A percentile compares a stretch with the other conserved stretches of the same genome.
Conservation (phyloP, 1,140 invertebrate genomes). For the Anastatus disparis region DNA sequence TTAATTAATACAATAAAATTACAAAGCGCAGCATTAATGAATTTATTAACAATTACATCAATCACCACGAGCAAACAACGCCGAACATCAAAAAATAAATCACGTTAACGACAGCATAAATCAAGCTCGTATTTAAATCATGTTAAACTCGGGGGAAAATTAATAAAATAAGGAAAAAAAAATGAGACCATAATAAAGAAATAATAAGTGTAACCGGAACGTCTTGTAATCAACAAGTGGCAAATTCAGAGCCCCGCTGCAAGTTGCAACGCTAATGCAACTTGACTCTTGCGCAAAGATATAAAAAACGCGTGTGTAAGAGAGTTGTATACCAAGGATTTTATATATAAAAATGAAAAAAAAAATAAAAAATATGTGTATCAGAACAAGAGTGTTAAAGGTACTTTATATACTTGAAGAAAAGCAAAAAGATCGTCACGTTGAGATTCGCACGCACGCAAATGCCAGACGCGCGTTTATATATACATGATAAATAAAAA, state of each 20-base stretch:
- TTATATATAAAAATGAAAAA: too few species aligned
- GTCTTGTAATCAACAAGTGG: slow-evolving; percentile 21
- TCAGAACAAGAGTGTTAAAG: too few species aligned
- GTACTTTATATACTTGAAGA: too few species aligned
- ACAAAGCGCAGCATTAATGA: not conserved
- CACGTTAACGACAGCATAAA: too few species aligned
- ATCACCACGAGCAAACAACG: not conserved
- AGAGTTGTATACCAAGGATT: too few species aligned
- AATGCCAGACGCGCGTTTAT: not conserved
- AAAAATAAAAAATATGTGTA: too few species aligned
- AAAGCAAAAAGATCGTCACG: not conserved
- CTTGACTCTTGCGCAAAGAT: not conserved
- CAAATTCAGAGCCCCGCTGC: slow-evolving; percentile 1
- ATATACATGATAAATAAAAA: too few species aligned
- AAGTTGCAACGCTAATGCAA: not conserved
- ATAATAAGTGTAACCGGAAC: not conserved
- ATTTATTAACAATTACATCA: not conserved
- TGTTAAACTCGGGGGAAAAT: not conserved
- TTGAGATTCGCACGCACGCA: slow-evolving; percentile 22
- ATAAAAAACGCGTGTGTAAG: not conserved
- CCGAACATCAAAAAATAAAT: too few species aligned
- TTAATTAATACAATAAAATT: too few species aligned
- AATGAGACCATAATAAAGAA: not conserved
- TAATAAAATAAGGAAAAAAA: not conserved
- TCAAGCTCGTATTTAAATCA: too few species aligned